A percentile compares a stretch with the other conserved stretches of the same genome.
Evolutionary conservation across 2,888 invertebrate species (phyloP).

Genomic region (Halocaridina rubra): DNA sequence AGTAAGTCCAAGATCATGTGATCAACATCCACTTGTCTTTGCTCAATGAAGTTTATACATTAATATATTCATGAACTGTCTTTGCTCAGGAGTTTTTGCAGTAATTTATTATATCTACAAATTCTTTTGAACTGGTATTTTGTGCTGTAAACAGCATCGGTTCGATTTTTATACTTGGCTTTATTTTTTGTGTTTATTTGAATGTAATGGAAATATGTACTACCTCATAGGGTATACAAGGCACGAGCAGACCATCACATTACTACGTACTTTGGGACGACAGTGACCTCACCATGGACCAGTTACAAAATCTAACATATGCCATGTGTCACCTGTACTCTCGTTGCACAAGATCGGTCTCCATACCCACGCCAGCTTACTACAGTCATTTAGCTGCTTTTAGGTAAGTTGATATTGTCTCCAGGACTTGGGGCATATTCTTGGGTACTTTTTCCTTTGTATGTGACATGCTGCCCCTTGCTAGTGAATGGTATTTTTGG

Average conservation of each 20-base stretch:
- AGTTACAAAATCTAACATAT: constrained; percentile 83
- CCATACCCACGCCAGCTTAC: constrained; percentile 70
- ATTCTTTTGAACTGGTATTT: too few relatives aligned
- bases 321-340: constrained; percentile 88
- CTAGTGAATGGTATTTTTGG: background rate
- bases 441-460: too few relatives aligned
- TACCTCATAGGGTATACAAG: constrained; percentile 73
- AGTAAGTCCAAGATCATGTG: too few relatives aligned
- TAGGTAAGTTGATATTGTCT: constrained; percentile 54
- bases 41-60: too few relatives aligned
- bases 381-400: constrained; percentile 66
- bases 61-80: too few relatives aligned
- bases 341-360: constrained; percentile 77
- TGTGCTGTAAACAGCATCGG: too few relatives aligned
- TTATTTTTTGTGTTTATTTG: background rate
- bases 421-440: too few relatives aligned
- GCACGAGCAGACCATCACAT: constrained; percentile 79
- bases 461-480: background rate
- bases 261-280: constrained; percentile 78
- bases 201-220: background rate
- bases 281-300: constrained; percentile 77
- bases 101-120: too few relatives aligned
- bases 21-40: too few relatives aligned
- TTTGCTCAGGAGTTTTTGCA: too few relatives aligned
- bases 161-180: too few relatives aligned